Evolutionary conservation across 2,888 invertebrate genomes (phyloP).

Genomic region (Neocrepidodera transversa): DNA sequence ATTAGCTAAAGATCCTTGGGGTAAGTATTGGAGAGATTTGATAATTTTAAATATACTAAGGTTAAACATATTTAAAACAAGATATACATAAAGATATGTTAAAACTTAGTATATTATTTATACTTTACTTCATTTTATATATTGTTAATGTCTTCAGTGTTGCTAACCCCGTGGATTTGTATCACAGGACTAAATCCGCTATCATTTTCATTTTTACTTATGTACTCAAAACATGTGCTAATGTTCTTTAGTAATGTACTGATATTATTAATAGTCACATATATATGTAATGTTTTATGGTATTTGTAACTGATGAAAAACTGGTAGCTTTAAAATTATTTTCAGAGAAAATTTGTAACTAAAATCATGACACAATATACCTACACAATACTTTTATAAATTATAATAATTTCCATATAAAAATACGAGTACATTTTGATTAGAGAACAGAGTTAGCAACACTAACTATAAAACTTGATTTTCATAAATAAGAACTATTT

Average conservation of each 20-base stretch:
- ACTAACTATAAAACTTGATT: slow-evolving; percentile 29
- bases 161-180: slow-evolving; percentile 24
- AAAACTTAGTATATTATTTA: neutral
- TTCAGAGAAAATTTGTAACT: neutral
- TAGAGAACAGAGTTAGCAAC: slow-evolving; percentile 28
- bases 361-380: slow-evolving; percentile 1
- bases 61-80: neutral
- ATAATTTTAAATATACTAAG: neutral
- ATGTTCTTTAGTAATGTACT: no score
- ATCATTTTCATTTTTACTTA: neutral
- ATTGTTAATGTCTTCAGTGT: slow-evolving; percentile 26
- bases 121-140: no score
- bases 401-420: neutral
- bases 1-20: slow-evolving; percentile 97
- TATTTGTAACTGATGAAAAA: slow-evolving; percentile 23
- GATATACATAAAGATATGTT: no score
- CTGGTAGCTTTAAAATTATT: neutral
- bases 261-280: neutral
- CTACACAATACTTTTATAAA: neutral
- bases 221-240: neutral
- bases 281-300: neutral
- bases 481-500: slow-evolving; percentile 33
- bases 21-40: slow-evolving; percentile 59
- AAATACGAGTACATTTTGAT: slow-evolving; percentile 3
- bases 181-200: slow-evolving; percentile 5